These are phyloP conservation scores for Cyprinodon variegatus DNA, from an alignment of 2,113 vertebrate genomes.

Conservation along the genomic window DNA sequence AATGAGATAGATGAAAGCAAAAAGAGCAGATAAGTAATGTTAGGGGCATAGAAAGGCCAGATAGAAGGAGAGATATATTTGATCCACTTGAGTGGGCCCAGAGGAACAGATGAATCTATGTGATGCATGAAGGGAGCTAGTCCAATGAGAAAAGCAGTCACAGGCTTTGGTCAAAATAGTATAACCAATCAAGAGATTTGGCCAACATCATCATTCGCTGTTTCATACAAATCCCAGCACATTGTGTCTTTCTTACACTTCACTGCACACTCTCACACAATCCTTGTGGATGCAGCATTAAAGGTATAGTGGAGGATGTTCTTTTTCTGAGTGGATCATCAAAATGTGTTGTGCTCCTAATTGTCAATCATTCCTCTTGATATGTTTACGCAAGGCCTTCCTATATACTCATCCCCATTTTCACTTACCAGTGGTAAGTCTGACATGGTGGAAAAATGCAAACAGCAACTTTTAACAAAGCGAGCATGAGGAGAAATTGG, in stretches of 20 bases:
- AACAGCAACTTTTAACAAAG: no score
- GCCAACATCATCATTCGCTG: slow-evolving; percentile 51
- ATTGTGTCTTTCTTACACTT: slow-evolving; percentile 42
- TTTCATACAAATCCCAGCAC: slow-evolving; percentile 55
- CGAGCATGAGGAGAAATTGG: no score
- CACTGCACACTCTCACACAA: slow-evolving; percentile 30
- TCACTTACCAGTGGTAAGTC: no score
- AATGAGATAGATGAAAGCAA: slow-evolving; percentile 43
- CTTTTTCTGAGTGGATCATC: no score
- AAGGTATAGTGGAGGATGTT: background rate
- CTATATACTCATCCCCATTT: no score
- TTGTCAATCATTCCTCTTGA: no score
- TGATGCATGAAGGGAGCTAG: slow-evolving; percentile 67
- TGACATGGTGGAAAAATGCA: no score
- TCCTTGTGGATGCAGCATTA: slow-evolving; percentile 19
- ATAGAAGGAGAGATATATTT: slow-evolving; percentile 59
- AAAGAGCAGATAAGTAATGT: slow-evolving; percentile 45
- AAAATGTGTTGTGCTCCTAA: no score
- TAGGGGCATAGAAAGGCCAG: slow-evolving; percentile 38
- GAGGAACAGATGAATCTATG: slow-evolving; percentile 57
- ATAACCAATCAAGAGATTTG: slow-evolving; percentile 65
- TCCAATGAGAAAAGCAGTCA: slow-evolving; percentile 66
- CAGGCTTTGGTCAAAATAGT: slow-evolving; percentile 64
- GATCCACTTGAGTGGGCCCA: slow-evolving; percentile 46
- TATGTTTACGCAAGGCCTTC: no score